Conservation (phyloP, 2,113 vertebrate species). For the Rhinichthys klamathensis region DNA sequence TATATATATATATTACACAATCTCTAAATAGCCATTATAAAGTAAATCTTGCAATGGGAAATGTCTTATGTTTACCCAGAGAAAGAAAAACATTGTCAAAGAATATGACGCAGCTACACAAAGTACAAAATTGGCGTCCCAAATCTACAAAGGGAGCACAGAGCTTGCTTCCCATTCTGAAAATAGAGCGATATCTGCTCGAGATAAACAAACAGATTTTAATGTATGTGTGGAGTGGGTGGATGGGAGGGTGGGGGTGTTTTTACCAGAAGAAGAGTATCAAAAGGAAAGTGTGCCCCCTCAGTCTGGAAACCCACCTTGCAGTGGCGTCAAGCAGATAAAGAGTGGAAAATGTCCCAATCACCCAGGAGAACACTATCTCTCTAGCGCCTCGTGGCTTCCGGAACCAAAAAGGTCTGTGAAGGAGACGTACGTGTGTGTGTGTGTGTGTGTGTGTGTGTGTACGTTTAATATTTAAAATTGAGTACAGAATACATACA, state of each 20-base stretch:
- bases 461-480: background rate
- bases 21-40: background rate
- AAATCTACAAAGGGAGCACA: slow-evolving; percentile 38
- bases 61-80: background rate
- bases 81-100: background rate
- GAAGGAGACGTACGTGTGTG: background rate
- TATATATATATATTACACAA: background rate
- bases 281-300: slow-evolving; percentile 54
- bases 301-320: slow-evolving; percentile 51
- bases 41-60: slow-evolving; percentile 15
- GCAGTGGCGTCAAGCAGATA: slow-evolving; percentile 69
- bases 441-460: no score
- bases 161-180: slow-evolving; percentile 41
- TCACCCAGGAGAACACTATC: slow-evolving; percentile 53
- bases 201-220: slow-evolving; percentile 43
- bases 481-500: no score
- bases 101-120: slow-evolving; percentile 7
- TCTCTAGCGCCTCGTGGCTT: slow-evolving; percentile 4
- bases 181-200: slow-evolving; percentile 52
- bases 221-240: slow-evolving; percentile 37
- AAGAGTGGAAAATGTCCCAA: slow-evolving; percentile 65
- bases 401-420: slow-evolving; percentile 17
- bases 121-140: background rate
- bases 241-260: slow-evolving; percentile 49
- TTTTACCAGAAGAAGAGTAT: slow-evolving; percentile 59